Conservation (phyloP, 2,113 vertebrate genomes). For the Henicopernis longicauda region DNA sequence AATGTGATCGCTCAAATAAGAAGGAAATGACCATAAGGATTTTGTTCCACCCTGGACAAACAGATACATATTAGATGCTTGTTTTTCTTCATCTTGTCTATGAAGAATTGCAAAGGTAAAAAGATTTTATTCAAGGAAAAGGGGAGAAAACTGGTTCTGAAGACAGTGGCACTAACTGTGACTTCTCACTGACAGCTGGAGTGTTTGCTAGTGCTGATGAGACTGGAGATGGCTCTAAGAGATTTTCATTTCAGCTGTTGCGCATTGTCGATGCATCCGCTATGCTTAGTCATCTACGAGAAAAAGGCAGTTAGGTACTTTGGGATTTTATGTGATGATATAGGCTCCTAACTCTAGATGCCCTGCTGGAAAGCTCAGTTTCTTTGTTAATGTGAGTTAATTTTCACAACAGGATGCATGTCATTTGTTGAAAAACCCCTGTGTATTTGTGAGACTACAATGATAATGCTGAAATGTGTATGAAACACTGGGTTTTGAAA, state of each 20-base stretch:
- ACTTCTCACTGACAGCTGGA: not conserved
- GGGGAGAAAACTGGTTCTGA: not conserved
- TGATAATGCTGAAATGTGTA: not conserved
- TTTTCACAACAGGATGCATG: not conserved
- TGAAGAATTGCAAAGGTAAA: not conserved
- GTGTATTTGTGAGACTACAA: not conserved
- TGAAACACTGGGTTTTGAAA: not conserved
- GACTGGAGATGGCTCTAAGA: not conserved
- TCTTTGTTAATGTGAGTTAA: not conserved
- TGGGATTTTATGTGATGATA: not conserved
- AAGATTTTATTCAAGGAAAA: not conserved
- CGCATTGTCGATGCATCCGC: not conserved
- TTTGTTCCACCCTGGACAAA: not conserved
- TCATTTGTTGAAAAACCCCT: not conserved
- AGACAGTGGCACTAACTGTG: not conserved
- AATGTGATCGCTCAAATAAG: not conserved
- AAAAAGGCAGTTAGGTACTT: not conserved
- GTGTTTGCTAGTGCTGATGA: not conserved
- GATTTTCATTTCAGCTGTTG: not conserved
- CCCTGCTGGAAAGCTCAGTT: not conserved
- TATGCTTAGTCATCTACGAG: not conserved
- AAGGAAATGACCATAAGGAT: not conserved
- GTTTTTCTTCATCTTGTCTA: not conserved
- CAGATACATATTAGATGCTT: rapidly evolving
- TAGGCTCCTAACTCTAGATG: not conserved